These are phyloP conservation scores for Mesocentrotus franciscanus DNA, from an alignment of 53 echinoderm and acorn worm species.

Conservation along the genomic window DNA sequence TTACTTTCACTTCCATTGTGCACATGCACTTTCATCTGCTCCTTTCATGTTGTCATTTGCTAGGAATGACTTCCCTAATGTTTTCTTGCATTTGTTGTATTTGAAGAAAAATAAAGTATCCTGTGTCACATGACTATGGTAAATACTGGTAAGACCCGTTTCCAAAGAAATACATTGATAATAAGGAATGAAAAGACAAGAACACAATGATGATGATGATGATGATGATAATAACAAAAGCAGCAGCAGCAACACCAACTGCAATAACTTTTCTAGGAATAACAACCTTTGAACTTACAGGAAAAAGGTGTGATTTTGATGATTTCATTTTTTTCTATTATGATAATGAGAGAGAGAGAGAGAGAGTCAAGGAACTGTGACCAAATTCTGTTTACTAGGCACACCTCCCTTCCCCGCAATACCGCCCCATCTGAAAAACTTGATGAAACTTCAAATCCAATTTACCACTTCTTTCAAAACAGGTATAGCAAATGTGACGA, in stretches of 20 bases:
- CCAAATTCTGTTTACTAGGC: background rate
- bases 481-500: background rate
- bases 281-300: background rate
- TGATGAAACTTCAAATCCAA: slow-evolving; percentile 32
- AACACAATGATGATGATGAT: too few species aligned
- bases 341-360: background rate
- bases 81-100: background rate
- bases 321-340: background rate
- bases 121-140: background rate
- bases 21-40: background rate
- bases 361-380: background rate
- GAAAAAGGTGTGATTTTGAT: background rate
- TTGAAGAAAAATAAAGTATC: background rate
- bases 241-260: background rate
- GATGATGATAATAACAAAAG: too few species aligned
- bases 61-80: background rate
- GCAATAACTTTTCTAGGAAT: background rate
- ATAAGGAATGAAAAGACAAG: too few species aligned
- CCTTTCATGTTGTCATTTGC: background rate
- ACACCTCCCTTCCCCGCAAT: background rate
- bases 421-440: background rate
- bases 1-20: background rate
- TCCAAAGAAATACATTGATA: background rate
- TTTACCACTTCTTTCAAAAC: slow-evolving; percentile 13
- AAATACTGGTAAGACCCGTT: background rate